Base-by-base conservation (phyloP, 1,140 invertebrate species). In the Conus betulinus region DNA sequence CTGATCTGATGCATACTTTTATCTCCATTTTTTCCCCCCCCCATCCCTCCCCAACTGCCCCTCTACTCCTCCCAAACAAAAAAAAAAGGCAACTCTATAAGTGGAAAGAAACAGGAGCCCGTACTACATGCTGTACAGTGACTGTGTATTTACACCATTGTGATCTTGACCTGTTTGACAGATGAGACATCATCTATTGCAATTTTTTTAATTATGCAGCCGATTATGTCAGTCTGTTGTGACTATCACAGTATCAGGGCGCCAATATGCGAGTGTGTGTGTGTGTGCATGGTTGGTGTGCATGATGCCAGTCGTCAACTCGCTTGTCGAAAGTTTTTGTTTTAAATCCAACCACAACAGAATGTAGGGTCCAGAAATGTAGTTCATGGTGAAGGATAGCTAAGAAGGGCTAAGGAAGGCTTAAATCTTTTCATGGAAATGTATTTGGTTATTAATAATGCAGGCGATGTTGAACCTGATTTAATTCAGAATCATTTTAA, bases 171-270 rank as follows among this genome's bases (percentile, higher is more conserved):
- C 11, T 51, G 20, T 39, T 81, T 23, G 8, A 51, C 15, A 51
- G 79, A 81, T 81, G 79, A 81, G 20, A 23, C 39, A 60, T 78
- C 76, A 78, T 81, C 79, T 51, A 81, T 81, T 81, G 79, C 79
- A 81, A 81, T 81, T 27, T 17, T n/a, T 27, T 81, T 53, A 7
- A 51, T 53, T 81, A 81, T 81, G 79, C 79, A 81, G 79, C 79
- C 53, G 51, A 23, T 13, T 39, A 51, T 81, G 27, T 51, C 39
- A 51, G 11, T 39, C 7, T 78, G 10, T 71, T 71, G 67, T 71
- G 67, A 71, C 67, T 71, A 71, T 71, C 67, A 71, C 67, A 78
- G 23, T 53, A 81, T 81, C 79, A 81, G 79, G 79, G 79, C 79
- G 79, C 79, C 79, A 51, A 53, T 15, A 10, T 81, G 27, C 23